phyloP scores from a whole-genome alignment of 2,888 invertebrate genomes.

The Resseliella maxima region DNA sequence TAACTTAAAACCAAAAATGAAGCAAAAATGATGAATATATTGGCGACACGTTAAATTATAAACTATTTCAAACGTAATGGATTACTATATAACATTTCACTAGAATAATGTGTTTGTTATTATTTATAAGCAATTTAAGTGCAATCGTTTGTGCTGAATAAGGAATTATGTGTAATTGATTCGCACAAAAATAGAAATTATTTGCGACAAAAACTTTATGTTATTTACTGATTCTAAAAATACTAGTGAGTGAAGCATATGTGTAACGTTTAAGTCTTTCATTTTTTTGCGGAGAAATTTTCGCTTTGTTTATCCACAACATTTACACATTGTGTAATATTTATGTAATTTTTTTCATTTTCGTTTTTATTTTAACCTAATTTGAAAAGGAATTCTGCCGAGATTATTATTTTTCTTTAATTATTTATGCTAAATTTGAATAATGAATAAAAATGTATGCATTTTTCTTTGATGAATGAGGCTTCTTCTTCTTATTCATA shows the following conservation, averaged over 20 bases:
- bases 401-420: neutral
- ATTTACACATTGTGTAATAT: neutral
- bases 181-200: neutral
- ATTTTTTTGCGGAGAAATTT: neutral
- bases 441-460: too few species aligned
- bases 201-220: neutral
- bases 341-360: too few species aligned
- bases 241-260: neutral
- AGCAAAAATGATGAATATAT: neutral
- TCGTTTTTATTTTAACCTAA: neutral
- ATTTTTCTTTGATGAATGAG: neutral
- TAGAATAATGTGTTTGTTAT: neutral
- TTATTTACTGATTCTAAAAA: neutral
- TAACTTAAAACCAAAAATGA: neutral
- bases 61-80: constrained; percentile 43
- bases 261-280: neutral
- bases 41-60: neutral
- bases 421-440: too few species aligned
- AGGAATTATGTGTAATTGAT: neutral
- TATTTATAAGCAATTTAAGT: neutral
- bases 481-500: neutral
- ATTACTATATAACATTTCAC: neutral
- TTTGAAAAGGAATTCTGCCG: neutral
- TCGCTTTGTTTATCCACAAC: neutral
- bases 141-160: neutral